A percentile compares a stretch with the other conserved stretches of the same genome.
Evolutionary conservation across 2,888 invertebrate genomes (phyloP).

Genomic region (Mythimna vitellina): DNA sequence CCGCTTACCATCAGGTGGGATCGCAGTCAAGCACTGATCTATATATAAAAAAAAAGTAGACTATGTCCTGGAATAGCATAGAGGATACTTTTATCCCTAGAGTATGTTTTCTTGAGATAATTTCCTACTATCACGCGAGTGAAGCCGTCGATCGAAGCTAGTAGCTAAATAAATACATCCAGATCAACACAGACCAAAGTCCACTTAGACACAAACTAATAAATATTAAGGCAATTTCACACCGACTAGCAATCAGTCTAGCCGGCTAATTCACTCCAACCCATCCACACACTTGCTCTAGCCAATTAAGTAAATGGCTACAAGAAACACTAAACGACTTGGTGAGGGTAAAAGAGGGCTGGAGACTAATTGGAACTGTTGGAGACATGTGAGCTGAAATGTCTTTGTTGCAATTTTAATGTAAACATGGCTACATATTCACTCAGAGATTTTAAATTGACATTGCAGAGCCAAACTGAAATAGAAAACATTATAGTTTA

Average conservation of each 20-base stretch:
- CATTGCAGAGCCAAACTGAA: background rate
- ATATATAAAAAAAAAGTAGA: no score
- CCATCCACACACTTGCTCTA: slow-evolving; percentile 19
- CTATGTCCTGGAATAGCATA: no score
- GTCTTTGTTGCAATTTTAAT: background rate
- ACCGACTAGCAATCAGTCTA: slow-evolving; percentile 25
- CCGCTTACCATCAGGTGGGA: no score
- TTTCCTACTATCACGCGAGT: no score
- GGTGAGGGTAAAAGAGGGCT: slow-evolving; percentile 1
- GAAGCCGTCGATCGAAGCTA: no score
- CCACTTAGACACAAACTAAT: background rate
- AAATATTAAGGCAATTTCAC: slow-evolving; percentile 40
- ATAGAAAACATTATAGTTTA: no score
- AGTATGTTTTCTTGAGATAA: no score
- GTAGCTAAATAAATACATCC: background rate
- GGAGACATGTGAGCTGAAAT: background rate
- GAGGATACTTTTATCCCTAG: no score
- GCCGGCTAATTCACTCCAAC: slow-evolving; percentile 21
- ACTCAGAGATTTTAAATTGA: background rate
- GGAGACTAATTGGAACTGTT: slow-evolving; percentile 2
- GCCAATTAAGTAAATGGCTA: slow-evolving; percentile 49
- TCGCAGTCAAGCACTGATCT: no score
- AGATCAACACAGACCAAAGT: background rate
- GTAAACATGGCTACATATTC: background rate
- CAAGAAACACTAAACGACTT: slow-evolving; percentile 33